phyloP scores from a whole-genome alignment of 2,113 vertebrate genomes.

The Rousettus leschenaultii region DNA sequence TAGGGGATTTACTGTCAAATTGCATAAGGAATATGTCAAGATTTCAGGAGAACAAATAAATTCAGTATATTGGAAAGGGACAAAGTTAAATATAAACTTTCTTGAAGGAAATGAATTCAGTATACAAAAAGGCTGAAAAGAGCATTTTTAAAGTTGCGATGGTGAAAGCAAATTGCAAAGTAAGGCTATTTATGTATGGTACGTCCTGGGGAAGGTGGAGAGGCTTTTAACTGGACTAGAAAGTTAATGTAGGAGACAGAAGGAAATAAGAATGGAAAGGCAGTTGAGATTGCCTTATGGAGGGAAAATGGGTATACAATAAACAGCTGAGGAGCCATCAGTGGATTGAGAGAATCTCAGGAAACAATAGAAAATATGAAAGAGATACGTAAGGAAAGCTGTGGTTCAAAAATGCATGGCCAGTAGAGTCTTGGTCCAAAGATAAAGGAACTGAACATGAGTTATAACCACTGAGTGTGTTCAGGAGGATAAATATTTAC shows the following conservation, averaged over 20 bases:
- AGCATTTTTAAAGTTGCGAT: background rate
- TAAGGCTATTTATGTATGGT: background rate
- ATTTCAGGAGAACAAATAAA: background rate
- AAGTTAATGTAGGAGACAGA: background rate
- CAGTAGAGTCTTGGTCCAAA: background rate
- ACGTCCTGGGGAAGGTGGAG: background rate
- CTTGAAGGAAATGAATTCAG: background rate
- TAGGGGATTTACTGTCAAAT: background rate
- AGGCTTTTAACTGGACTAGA: background rate
- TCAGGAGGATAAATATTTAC: background rate
- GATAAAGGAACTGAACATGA: background rate
- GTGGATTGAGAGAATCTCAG: background rate
- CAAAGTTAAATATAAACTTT: background rate
- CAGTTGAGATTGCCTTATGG: background rate
- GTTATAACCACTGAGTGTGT: background rate
- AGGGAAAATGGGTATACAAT: background rate
- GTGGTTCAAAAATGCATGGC: background rate
- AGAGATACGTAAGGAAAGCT: background rate
- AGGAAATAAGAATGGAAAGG: background rate
- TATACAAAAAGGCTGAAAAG: background rate
- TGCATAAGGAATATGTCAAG: background rate
- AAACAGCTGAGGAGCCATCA: background rate
- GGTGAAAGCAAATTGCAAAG: background rate
- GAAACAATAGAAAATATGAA: background rate
- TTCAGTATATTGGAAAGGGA: background rate